Evolutionary conservation across 2,113 vertebrate species (phyloP), one percentile per base, ranked within the genome.

Genomic region (Amphiprion ocellaris): DNA sequence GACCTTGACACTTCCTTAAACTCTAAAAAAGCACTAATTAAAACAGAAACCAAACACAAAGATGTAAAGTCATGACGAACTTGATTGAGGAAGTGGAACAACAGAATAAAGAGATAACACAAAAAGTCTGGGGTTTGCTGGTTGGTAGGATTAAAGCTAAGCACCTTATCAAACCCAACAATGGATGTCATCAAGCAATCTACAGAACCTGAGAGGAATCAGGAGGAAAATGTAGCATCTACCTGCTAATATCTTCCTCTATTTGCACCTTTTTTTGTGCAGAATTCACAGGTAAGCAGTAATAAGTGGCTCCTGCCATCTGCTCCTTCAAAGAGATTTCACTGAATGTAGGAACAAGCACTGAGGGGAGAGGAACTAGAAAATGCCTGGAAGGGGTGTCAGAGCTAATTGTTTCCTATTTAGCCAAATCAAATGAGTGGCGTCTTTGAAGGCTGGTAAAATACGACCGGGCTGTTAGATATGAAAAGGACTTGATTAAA

Each of bases 331-430:
- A 67, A 79, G 60, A 62, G 28, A 52, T 73, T 53, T 78, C 33
- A 69, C 2, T 30, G 64, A 54, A 24, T 46, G 2, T 26, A 69
- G 41, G 50, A 76, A 54, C 30, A 67, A 77, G 53, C 4, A 14
- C 6, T 0, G 14, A 30, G 4, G 54, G 59, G 47, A 63, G 71
- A 64, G 52, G 69, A 65, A 56, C 61, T 41, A 41, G 16, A 83
- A 71, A 73, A 83, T 65, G 76, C 76, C 86, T 84, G 60, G 19
- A 53, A 67, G 80, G 80, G 86, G 88, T 61, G 69, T 77, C 58
- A 46, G 60, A 37, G 67, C 67, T 85, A 89, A 91, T 89, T 86
- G 86, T 89, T 92, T 87, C 85, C 88, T 54, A 81, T 77, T 89
- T 89, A 83, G 72, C 24, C 65, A 75, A 92, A 93, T 91, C 82